Evolutionary conservation across 2,113 vertebrate species (phyloP).

Genomic region (Calonectris borealis): DNA sequence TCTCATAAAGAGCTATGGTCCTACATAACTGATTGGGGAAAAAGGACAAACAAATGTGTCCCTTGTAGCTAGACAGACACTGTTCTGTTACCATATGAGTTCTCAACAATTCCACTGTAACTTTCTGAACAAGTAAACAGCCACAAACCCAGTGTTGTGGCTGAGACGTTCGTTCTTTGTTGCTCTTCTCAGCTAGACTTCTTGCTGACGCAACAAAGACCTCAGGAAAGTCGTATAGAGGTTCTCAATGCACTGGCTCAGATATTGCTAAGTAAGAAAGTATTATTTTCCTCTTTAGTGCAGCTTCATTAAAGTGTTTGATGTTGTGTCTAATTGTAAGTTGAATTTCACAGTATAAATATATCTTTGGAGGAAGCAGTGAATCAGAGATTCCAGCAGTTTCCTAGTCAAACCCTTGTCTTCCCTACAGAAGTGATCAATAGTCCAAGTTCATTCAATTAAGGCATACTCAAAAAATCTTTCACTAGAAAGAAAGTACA

Average conservation of each 20-base stretch:
- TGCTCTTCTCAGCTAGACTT: neutral
- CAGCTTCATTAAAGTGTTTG: neutral
- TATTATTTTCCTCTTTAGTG: neutral
- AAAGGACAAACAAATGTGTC: neutral
- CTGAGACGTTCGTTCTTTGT: neutral
- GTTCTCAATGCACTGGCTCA: neutral
- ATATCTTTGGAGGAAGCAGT: neutral
- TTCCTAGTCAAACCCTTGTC: neutral
- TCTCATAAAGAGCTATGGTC: neutral
- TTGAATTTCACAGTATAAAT: neutral
- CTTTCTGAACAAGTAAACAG: neutral
- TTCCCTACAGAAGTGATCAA: neutral
- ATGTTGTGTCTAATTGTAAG: neutral
- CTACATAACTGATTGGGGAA: neutral
- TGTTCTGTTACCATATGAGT: neutral
- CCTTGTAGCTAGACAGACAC: neutral
- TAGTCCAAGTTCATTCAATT: neutral
- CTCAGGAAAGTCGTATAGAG: neutral
- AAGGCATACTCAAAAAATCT: neutral
- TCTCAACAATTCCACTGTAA: neutral
- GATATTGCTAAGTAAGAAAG: neutral
- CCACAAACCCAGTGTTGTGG: too few species aligned
- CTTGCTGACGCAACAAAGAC: neutral
- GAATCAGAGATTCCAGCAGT: neutral
- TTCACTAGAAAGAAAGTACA: neutral